These are phyloP conservation scores for Tenthredo distinguenda DNA, from an alignment of 2,888 invertebrate species.

Conservation along the genomic window DNA sequence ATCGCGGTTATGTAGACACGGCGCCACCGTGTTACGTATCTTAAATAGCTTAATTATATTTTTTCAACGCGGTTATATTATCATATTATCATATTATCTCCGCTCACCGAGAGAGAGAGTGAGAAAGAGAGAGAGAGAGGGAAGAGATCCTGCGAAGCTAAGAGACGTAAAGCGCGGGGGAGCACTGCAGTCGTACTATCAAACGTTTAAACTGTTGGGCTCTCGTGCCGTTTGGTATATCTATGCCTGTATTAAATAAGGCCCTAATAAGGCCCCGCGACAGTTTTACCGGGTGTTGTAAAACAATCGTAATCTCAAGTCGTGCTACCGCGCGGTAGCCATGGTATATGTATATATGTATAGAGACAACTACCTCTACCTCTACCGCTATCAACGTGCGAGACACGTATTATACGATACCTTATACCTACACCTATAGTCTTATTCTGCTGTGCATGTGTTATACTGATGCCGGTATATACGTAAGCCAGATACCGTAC, in stretches of 20 bases:
- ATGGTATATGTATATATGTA: slow-evolving; percentile 57
- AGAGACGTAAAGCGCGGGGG: not conserved
- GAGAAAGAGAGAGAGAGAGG: not conserved
- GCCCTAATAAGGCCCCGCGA: slow-evolving; percentile 65
- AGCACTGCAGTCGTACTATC: not conserved
- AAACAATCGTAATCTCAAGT: slow-evolving; percentile 77
- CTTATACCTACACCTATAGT: not conserved
- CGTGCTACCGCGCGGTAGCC: slow-evolving; percentile 71
- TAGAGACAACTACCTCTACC: slow-evolving; percentile 59
- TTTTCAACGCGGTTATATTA: slow-evolving; percentile 50
- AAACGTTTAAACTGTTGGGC: not conserved
- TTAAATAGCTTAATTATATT: slow-evolving; percentile 55
- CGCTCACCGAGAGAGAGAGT: not conserved
- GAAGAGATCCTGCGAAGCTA: not conserved
- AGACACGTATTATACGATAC: slow-evolving; percentile 35
- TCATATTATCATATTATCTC: slow-evolving; percentile 55
- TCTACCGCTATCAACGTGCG: slow-evolving; percentile 53
- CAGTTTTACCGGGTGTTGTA: slow-evolving; percentile 77
- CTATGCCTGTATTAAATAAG: slow-evolving; percentile 31
- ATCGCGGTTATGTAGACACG: slow-evolving; percentile 48
- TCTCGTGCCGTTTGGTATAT: not conserved
- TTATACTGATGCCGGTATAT: not conserved
- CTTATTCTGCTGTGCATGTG: not conserved
- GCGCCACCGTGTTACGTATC: slow-evolving; percentile 54
- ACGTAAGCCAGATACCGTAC: not conserved